phyloP scores from a whole-genome alignment of 2,888 invertebrate genomes.

The Hypolimnas misippus region DNA sequence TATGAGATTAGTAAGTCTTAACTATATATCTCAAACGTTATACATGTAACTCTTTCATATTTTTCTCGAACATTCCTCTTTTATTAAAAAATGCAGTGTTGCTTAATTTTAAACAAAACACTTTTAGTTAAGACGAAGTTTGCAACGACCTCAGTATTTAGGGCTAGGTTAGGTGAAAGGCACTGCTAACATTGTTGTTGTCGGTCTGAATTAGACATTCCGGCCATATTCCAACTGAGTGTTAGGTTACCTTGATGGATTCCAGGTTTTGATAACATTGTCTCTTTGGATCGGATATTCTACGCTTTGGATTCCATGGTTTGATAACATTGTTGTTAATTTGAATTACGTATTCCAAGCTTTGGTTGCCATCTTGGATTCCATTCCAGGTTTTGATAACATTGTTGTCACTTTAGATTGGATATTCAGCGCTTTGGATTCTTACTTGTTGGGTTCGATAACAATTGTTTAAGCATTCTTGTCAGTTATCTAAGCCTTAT shows the following conservation, averaged over 20 bases:
- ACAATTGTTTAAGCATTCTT: not conserved
- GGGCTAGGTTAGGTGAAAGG: constrained; percentile 42
- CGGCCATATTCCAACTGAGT: constrained; percentile 7
- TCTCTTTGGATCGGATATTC: not conserved
- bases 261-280: constrained; percentile 11
- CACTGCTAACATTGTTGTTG: constrained; percentile 30
- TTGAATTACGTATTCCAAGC: no score
- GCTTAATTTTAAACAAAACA: not conserved
- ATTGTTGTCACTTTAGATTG: not conserved
- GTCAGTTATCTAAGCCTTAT: not conserved
- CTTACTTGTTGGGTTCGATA: not conserved
- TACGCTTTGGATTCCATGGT: not conserved
- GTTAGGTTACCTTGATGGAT: constrained; percentile 9
- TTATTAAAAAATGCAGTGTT: not conserved
- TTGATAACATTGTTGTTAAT: not conserved
- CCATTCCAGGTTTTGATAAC: not conserved
- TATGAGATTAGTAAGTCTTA: no score
- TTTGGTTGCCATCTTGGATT: no score
- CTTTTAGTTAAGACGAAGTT: not conserved
- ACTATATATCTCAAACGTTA: no score
- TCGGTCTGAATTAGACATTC: constrained; percentile 18
- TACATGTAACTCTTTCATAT: no score
- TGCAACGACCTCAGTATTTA: constrained; percentile 37
- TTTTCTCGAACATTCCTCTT: not conserved
- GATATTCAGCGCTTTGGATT: not conserved